Evolutionary conservation across 2,888 invertebrate species (phyloP).

Genomic region (Cylindroiulus punctatus): DNA sequence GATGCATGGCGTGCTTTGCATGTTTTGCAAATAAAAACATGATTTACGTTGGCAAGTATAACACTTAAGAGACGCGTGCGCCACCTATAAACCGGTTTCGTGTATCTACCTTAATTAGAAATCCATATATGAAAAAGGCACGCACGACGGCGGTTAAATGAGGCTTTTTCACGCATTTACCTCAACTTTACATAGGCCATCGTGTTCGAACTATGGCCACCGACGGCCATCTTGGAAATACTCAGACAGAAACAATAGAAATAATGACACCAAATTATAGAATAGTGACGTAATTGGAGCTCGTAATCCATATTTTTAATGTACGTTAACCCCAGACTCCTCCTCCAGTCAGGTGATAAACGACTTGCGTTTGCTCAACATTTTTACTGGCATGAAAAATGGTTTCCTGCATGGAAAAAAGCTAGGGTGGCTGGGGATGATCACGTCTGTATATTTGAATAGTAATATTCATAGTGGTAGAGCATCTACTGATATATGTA

Average conservation of each 20-base stretch:
- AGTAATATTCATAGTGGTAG: neutral
- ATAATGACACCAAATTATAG: neutral
- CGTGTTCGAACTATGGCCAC: neutral
- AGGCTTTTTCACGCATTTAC: constrained; percentile 24
- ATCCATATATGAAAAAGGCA: neutral
- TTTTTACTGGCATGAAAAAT: neutral
- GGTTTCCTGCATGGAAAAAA: neutral
- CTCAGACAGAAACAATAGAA: neutral
- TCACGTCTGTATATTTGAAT: neutral
- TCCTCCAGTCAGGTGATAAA: constrained; percentile 21
- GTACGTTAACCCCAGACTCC: neutral
- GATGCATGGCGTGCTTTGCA: neutral
- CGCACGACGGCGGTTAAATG: neutral
- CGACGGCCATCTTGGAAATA: neutral
- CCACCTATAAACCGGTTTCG: constrained; percentile 15
- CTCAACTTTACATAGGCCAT: neutral
- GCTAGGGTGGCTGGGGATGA: neutral
- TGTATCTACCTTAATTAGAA: neutral
- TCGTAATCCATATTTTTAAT: neutral
- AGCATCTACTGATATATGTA: neutral
- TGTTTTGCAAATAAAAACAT: constrained; percentile 39
- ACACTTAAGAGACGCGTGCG: constrained; percentile 46
- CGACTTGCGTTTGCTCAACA: neutral
- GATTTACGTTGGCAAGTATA: neutral
- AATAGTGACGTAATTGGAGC: constrained; percentile 14